These are phyloP conservation scores for Colostygia pectinataria DNA, from an alignment of 2,888 invertebrate species.

Conservation along the genomic window DNA sequence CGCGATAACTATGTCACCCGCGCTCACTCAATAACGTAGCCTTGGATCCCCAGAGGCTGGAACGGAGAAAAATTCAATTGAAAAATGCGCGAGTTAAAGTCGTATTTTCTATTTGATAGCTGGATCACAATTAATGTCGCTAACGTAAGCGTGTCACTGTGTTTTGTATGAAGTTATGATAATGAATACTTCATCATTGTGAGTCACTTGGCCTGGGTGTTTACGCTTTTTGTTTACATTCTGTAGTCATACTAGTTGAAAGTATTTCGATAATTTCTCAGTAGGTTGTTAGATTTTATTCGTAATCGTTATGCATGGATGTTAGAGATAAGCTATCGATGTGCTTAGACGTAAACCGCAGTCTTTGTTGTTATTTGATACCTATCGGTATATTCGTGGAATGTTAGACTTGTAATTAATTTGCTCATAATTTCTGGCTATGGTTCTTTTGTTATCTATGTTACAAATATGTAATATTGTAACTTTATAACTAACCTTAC, in stretches of 20 bases:
- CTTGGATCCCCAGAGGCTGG: slow-evolving; percentile 54
- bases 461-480: too few species aligned
- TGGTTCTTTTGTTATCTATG: slow-evolving; percentile 25
- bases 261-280: slow-evolving; percentile 53
- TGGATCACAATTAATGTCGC: slow-evolving; percentile 70
- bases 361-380: slow-evolving; percentile 37
- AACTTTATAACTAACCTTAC: too few species aligned
- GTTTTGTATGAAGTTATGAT: too few species aligned
- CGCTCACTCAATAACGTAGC: slow-evolving; percentile 58
- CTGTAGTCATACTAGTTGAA: slow-evolving; percentile 43
- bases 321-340: slow-evolving; percentile 51
- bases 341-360: slow-evolving; percentile 36
- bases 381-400: slow-evolving; percentile 31
- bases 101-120: slow-evolving; percentile 64
- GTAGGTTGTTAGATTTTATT: slow-evolving; percentile 56
- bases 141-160: slow-evolving; percentile 57
- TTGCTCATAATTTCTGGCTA: slow-evolving; percentile 33
- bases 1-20: slow-evolving; percentile 56
- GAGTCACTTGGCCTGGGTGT: slow-evolving; percentile 76
- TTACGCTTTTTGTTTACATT: slow-evolving; percentile 78
- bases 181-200: slow-evolving; percentile 79
- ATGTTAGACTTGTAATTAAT: slow-evolving; percentile 37
- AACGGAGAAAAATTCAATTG: slow-evolving; percentile 43
- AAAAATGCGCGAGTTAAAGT: slow-evolving; percentile 48
- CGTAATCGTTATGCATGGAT: slow-evolving; percentile 58